Evolutionary conservation across 2,888 invertebrate genomes (phyloP).

Genomic region (Eristalinus sepulchralis): DNA sequence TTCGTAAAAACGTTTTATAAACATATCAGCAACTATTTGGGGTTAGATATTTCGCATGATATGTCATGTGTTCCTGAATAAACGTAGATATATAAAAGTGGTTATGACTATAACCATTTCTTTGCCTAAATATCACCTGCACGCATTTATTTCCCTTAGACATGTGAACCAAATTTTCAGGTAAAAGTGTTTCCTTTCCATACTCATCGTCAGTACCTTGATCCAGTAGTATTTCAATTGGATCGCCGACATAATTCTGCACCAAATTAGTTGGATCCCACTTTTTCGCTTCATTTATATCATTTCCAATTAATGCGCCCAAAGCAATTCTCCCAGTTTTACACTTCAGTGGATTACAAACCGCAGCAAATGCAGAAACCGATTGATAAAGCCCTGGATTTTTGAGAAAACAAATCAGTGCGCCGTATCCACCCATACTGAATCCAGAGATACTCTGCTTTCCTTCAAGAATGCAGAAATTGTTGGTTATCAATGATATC

Average conservation of each 20-base stretch:
- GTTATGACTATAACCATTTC: constrained; percentile 95
- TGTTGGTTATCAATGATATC: constrained; percentile 85
- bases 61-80: constrained; percentile 93
- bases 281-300: constrained; percentile 85
- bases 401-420: constrained; percentile 90
- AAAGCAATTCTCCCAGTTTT: constrained; percentile 95
- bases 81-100: constrained; percentile 94
- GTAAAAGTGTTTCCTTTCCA: constrained; percentile 87
- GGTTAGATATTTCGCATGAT: constrained; percentile 89
- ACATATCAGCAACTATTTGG: too few species aligned
- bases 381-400: constrained; percentile 92
- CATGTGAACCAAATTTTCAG: constrained; percentile 87
- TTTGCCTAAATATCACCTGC: constrained; percentile 85
- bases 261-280: constrained; percentile 95
- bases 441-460: constrained; percentile 89
- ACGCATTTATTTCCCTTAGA: constrained; percentile 81
- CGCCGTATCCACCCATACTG: constrained; percentile 98
- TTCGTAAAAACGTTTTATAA: too few species aligned
- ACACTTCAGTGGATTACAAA: constrained; percentile 93
- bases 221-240: constrained; percentile 92
- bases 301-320: constrained; percentile 88
- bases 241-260: constrained; percentile 90
- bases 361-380: constrained; percentile 96
- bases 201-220: constrained; percentile 93
- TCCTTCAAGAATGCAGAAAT: constrained; percentile 85